Percentiles rank a stretch among this genome's conserved stretches.
These are phyloP conservation scores for Oryzias celebensis DNA, from an alignment of 2,113 vertebrate species.

Conservation along the genomic window DNA sequence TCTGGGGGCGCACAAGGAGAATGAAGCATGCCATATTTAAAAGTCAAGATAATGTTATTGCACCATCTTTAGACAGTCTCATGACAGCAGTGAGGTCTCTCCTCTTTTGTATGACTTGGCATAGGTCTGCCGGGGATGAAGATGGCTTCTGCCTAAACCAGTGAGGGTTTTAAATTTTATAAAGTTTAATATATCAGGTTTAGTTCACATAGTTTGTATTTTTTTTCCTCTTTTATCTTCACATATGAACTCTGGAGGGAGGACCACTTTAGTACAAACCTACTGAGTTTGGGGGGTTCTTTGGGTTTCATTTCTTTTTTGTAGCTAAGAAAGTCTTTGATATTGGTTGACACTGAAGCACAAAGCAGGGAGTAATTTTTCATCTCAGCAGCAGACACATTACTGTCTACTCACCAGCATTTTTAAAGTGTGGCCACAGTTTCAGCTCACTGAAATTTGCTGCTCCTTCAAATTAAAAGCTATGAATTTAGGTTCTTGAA, in stretches of 20 bases:
- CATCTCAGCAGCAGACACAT: constrained; percentile 45
- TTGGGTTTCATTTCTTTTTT: no score
- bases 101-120: constrained; percentile 63
- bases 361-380: constrained; percentile 58
- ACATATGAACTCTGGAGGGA: constrained; percentile 28
- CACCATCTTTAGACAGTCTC: constrained; percentile 29
- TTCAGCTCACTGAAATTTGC: constrained; percentile 13
- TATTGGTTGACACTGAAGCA: constrained; percentile 55
- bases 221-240: constrained; percentile 33
- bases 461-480: constrained; percentile 46
- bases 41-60: constrained; percentile 25
- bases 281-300: no score
- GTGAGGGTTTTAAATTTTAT: constrained; percentile 60
- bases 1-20: constrained; percentile 40
- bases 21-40: constrained; percentile 57
- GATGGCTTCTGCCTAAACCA: constrained; percentile 43
- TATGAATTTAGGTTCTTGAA: constrained; percentile 64
- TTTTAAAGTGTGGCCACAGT: constrained; percentile 33
- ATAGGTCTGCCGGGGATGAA: constrained; percentile 40
- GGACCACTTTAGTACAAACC: no score
- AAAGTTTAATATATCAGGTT: constrained; percentile 63
- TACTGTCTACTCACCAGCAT: constrained; percentile 35
- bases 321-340: constrained; percentile 25
- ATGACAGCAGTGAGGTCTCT: constrained; percentile 41
- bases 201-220: constrained; percentile 39